Base-by-base conservation (phyloP, 2,797 vertebrate genomes). In the Diglossa cyanea region DNA sequence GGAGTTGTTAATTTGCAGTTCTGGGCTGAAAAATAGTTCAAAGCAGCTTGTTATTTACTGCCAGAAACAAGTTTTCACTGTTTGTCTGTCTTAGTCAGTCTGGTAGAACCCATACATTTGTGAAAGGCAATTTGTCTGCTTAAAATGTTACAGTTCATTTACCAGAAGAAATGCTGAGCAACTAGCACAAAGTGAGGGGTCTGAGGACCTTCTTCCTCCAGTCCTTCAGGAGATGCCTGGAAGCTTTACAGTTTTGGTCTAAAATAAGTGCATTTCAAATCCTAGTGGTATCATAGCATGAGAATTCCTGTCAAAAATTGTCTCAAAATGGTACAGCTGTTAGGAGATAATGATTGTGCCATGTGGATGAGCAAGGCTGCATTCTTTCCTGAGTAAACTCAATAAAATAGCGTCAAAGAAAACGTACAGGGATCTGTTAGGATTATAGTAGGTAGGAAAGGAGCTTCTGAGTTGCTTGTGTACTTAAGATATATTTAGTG, bases 271-370 rank as follows among this genome's bases (percentile, higher is more conserved):
- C 73, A 50, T 48, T 35, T 40, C 24, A 66, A 65, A 40, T 75
- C 21, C 5, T 11, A 30, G 31, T 23, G 17, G 0, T 45, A 7
- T 19, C 30, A 25, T 2, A 66, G 20, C 7, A 2, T 45, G 16
- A 53, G 78, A 90, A 47, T 60, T 35, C 6, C 37, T 57, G 37
- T 63, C 44, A 23, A 24, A 84, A 70, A 33, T 5, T 1, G 3
- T 45, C 57, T 78, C 15, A 7, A 12, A 80, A 39, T 21, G 15
- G 8, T 53, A 17, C 2, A 1, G 17, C 31, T 2, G 0, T 61
- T 86, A 37, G 31, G 74, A 75, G 9, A n/a, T 42, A 39, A 40
- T 42, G 37, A 7, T 57, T 0, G 0, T 67, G 54, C 39, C 8
- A 2, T 37, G 10, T 50, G 20, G 10, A 7, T 70, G 14, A 76